Percentiles rank a stretch among this genome's conserved stretches.
These are phyloP conservation scores for Galbula dea DNA, from an alignment of 2,113 vertebrate genomes.

Conservation along the genomic window DNA sequence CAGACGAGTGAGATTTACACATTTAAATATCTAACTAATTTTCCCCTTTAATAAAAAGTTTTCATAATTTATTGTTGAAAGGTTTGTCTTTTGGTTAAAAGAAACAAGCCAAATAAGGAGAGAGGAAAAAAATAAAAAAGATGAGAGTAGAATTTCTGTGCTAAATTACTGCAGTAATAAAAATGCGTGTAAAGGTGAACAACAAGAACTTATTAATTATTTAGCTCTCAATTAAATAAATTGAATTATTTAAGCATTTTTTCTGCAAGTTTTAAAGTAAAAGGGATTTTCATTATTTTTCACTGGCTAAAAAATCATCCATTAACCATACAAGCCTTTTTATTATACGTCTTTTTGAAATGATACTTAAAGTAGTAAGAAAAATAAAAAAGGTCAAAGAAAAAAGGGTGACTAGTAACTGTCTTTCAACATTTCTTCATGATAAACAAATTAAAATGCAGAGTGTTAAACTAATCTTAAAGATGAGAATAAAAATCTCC, in stretches of 20 bases:
- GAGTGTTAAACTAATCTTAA: background rate
- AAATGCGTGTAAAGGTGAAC: background rate
- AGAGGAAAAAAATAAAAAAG: background rate
- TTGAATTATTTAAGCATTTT: constrained; percentile 54
- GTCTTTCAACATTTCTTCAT: background rate
- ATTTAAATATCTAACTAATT: constrained; percentile 43
- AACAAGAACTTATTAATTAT: constrained; percentile 49
- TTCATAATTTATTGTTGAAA: constrained; percentile 55
- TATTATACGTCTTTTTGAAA: constrained; percentile 12
- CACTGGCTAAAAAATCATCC: background rate
- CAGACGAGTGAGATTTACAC: constrained; percentile 37
- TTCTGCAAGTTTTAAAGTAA: background rate
- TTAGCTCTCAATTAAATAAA: constrained; percentile 53
- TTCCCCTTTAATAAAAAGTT: constrained; percentile 56
- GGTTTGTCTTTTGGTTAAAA: constrained; percentile 28
- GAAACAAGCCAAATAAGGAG: background rate
- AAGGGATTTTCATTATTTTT: constrained; percentile 5
- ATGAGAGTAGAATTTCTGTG: background rate
- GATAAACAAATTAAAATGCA: background rate
- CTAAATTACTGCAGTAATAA: background rate
- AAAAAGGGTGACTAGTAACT: background rate
- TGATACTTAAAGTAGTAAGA: background rate
- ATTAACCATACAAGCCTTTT: background rate
- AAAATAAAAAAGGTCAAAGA: background rate
- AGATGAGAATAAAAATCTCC: background rate